These are phyloP conservation scores for Cyclophora albipunctata DNA, from an alignment of 2,888 invertebrate genomes.

Conservation along the genomic window DNA sequence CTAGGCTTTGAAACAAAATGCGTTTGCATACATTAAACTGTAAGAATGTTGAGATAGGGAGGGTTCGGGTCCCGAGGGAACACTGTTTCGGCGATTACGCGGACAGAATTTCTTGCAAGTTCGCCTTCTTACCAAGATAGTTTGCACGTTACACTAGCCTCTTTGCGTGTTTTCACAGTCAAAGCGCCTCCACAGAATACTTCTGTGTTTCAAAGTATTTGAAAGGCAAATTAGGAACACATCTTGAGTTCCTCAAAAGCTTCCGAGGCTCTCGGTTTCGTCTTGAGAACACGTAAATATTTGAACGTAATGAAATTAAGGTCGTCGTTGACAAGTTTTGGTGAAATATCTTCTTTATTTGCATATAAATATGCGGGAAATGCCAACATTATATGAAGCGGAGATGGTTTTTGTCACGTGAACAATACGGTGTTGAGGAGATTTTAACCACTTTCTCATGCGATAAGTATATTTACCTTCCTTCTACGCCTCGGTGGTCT, in stretches of 20 bases:
- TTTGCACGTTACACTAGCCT: constrained; percentile 68
- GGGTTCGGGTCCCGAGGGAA: constrained; percentile 59
- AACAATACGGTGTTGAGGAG: too few relatives aligned
- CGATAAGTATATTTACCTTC: too few relatives aligned
- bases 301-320: constrained; percentile 50
- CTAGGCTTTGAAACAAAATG: constrained; percentile 74
- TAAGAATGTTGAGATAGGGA: constrained; percentile 73
- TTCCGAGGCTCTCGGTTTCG: constrained; percentile 23
- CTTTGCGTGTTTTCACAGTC: constrained; percentile 62
- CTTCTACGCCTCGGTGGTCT: too few relatives aligned
- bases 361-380: too few relatives aligned
- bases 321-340: constrained; percentile 16
- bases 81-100: constrained; percentile 73
- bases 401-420: too few relatives aligned
- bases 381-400: too few relatives aligned
- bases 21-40: constrained; percentile 76
- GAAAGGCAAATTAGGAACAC: constrained; percentile 70
- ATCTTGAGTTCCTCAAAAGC: constrained; percentile 47
- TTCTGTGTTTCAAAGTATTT: constrained; percentile 68
- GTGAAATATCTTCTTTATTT: neutral
- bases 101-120: constrained; percentile 65
- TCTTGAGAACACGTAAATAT: constrained; percentile 47
- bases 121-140: constrained; percentile 61
- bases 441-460: too few relatives aligned
- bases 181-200: constrained; percentile 59